Conservation (phyloP, 2,888 invertebrate species). For the Lordiphosa fenestrarum region DNA sequence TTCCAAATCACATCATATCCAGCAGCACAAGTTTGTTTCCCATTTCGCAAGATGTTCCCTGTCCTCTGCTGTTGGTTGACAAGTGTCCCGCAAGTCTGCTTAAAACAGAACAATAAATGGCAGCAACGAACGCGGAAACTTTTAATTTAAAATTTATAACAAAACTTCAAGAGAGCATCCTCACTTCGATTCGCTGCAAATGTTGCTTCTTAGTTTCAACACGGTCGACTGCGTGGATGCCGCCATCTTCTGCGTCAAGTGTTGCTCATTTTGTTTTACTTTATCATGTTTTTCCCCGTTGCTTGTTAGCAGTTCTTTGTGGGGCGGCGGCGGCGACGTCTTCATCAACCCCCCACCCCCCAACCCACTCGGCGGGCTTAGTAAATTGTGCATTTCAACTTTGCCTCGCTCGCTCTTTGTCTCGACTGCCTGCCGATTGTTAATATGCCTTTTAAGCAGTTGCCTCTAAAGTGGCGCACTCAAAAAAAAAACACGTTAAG, state of each 20-base stretch:
- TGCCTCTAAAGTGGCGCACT: constrained; percentile 10
- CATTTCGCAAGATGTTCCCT: no score
- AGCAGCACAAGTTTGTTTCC: no score
- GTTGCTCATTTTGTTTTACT: constrained; percentile 48
- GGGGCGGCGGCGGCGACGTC: constrained; percentile 2
- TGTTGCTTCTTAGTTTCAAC: constrained; percentile 1
- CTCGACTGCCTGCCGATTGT: constrained; percentile 26
- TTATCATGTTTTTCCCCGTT: constrained; percentile 28
- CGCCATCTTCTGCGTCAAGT: constrained; percentile 29
- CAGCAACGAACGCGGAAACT: no score
- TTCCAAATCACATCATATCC: no score
- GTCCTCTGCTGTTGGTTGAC: no score
- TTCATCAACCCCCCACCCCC: constrained; percentile 3
- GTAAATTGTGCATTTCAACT: constrained; percentile 43
- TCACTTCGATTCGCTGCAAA: constrained; percentile 2
- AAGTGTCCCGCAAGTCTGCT: no score
- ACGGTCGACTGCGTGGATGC: constrained; percentile 1
- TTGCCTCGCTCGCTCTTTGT: constrained; percentile 14
- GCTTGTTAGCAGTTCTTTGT: constrained; percentile 43
- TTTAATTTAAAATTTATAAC: no score
- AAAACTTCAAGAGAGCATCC: neutral
- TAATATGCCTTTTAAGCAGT: constrained; percentile 34
- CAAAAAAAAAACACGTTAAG: constrained; percentile 11
- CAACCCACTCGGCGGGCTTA: constrained; percentile 3
- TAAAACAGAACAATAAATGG: no score